These are phyloP conservation scores for Gymnobelideus leadbeateri DNA, from an alignment of 2,113 vertebrate species.

Conservation along the genomic window DNA sequence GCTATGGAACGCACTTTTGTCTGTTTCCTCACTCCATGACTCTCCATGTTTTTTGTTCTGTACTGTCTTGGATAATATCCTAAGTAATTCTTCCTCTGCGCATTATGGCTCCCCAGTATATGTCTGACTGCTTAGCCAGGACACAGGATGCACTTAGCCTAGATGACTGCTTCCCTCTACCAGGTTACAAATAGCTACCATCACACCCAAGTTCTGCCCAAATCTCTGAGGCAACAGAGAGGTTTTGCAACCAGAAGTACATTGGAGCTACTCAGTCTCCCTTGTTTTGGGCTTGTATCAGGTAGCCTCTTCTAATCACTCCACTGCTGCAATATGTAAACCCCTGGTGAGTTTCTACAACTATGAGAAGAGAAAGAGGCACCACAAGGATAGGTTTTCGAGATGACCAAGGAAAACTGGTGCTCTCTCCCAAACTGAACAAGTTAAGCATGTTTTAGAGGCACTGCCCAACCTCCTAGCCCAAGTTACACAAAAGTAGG, in stretches of 20 bases:
- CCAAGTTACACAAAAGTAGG: not conserved
- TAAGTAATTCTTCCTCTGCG: not conserved
- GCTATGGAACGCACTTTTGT: not conserved
- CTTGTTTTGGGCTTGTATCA: not conserved
- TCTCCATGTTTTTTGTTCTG: not conserved
- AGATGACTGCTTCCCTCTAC: not conserved
- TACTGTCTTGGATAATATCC: not conserved
- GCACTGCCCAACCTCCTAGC: not conserved
- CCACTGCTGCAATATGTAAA: not conserved
- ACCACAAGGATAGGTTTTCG: not conserved
- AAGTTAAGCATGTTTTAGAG: not conserved
- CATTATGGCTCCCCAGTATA: not conserved
- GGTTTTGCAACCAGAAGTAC: not conserved
- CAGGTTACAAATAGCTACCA: not conserved
- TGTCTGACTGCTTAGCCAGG: not conserved
- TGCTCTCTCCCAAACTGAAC: not conserved
- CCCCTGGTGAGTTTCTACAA: not conserved
- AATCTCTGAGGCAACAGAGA: not conserved
- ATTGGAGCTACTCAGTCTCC: not conserved
- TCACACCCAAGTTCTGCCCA: not conserved
- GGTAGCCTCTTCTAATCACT: not conserved
- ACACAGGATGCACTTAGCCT: not conserved
- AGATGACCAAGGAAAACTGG: not conserved
- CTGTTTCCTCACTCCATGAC: not conserved
- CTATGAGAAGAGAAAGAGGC: not conserved